Conservation (phyloP, 1,140 invertebrate genomes). For the Homalodisca vitripennis region DNA sequence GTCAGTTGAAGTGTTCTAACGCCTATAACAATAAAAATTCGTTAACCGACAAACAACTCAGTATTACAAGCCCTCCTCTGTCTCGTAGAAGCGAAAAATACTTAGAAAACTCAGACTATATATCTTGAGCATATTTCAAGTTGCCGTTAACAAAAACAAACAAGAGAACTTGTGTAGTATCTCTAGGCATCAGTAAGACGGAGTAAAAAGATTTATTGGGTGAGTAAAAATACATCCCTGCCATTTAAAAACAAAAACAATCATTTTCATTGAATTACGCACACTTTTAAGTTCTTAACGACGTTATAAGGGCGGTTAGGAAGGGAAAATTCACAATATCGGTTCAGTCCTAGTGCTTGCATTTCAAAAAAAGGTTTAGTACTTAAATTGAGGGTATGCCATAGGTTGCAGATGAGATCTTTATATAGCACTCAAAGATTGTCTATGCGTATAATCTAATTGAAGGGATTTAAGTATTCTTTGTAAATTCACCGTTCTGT, state of each 20-base stretch:
- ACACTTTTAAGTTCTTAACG: constrained; percentile 17
- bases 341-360: constrained; percentile 23
- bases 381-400: constrained; percentile 25
- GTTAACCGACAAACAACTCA: constrained; percentile 4
- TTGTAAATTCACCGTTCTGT: constrained; percentile 9
- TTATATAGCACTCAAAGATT: constrained; percentile 24
- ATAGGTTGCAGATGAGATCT: constrained; percentile 24
- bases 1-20: too few species aligned
- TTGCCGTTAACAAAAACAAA: constrained; percentile 6
- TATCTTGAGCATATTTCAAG: constrained; percentile 26
- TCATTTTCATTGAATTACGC: constrained; percentile 23
- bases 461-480: constrained; percentile 12
- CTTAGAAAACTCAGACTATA: constrained; percentile 22
- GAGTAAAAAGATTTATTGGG: constrained; percentile 10
- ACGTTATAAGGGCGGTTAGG: constrained; percentile 26
- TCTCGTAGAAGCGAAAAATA: not conserved
- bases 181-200: not conserved
- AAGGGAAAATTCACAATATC: constrained; percentile 26
- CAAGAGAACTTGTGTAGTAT: not conserved
- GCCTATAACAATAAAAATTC: constrained; percentile 14
- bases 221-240: constrained; percentile 21
- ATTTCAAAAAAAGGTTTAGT: constrained; percentile 24
- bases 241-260: constrained; percentile 19
- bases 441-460: constrained; percentile 19
- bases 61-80: not conserved